A percentile compares a stretch with the other conserved stretches of the same genome.
These are phyloP conservation scores for Neoarius graeffei DNA, from an alignment of 2,113 vertebrate species.

Conservation along the genomic window DNA sequence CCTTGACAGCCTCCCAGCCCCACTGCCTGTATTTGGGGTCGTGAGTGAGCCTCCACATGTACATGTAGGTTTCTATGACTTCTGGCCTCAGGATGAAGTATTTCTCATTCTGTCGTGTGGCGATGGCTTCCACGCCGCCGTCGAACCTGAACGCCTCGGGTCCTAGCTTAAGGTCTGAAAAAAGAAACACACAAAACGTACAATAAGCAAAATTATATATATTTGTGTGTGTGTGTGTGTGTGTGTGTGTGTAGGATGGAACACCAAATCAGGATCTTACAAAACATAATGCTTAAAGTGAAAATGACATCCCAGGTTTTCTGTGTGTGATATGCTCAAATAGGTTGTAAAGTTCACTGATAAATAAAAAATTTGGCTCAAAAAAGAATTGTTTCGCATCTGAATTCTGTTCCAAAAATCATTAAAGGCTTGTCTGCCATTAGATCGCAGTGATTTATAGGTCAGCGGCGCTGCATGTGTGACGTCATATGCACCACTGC, in stretches of 20 bases:
- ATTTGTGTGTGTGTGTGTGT: too few relatives aligned
- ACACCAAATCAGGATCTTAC: background rate
- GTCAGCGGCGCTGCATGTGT: too few relatives aligned
- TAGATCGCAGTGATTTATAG: too few relatives aligned
- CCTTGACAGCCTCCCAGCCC: constrained; percentile 98
- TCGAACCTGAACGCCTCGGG: constrained; percentile 97
- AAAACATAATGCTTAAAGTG: background rate
- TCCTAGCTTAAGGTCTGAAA: constrained; percentile 87
- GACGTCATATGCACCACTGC: too few relatives aligned
- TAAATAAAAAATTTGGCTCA: too few relatives aligned
- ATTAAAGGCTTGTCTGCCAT: too few relatives aligned
- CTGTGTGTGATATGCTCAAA: too few relatives aligned
- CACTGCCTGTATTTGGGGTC: constrained; percentile 96
- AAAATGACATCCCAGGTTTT: too few relatives aligned
- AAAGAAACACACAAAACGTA: constrained; percentile 40
- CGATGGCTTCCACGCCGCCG: constrained; percentile 96
- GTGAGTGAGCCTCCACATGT: constrained; percentile 97
- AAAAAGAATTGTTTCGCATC: too few relatives aligned
- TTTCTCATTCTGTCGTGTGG: constrained; percentile 96
- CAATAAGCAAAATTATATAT: background rate
- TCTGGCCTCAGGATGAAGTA: constrained; percentile 97
- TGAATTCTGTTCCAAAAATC: too few relatives aligned
- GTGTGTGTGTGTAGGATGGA: background rate
- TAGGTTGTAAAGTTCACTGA: too few relatives aligned
- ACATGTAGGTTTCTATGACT: constrained; percentile 98